Percentiles rank a stretch among this genome's conserved stretches.
These are phyloP conservation scores for Tetramorium simillimum DNA, from an alignment of 1,140 invertebrate genomes.

Conservation along the genomic window DNA sequence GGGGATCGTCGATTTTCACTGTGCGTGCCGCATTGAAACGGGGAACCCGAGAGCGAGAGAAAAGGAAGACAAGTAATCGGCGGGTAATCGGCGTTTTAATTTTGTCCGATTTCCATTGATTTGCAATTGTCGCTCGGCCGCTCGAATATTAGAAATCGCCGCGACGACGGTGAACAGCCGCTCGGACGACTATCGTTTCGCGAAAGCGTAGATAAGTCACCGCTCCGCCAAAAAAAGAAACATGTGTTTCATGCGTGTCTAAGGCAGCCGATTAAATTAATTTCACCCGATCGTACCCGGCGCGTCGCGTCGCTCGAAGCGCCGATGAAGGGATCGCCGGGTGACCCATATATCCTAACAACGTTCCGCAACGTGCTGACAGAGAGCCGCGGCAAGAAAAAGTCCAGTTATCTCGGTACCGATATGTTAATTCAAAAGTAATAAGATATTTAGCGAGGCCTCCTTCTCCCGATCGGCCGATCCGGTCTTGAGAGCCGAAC, in stretches of 20 bases:
- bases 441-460: conserved; percentile 77
- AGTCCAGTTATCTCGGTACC: conserved; percentile 74
- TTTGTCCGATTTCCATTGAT: not conserved
- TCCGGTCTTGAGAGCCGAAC: conserved; percentile 51
- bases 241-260: not conserved
- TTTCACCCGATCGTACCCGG: not conserved
- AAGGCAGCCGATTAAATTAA: conserved; percentile 26
- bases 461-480: conserved; percentile 69
- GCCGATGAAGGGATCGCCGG: conserved; percentile 7
- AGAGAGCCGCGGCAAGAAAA: conserved; percentile 52
- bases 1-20: conserved; percentile 41
- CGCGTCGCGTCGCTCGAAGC: not conserved
- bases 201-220: conserved; percentile 17
- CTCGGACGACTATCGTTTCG: not conserved
- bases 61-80: not conserved
- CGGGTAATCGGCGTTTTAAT: not conserved
- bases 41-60: not conserved
- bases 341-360: conserved; percentile 44
- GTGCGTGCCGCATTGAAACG: conserved; percentile 4
- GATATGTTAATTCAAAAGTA: conserved; percentile 78
- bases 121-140: not conserved
- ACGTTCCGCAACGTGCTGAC: conserved; percentile 21
- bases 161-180: no score
- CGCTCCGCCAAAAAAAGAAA: not conserved
- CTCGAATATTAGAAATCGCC: conserved; percentile 32